These are phyloP conservation scores for Bellardia pandia DNA, from an alignment of 2,888 invertebrate species.

Conservation along the genomic window DNA sequence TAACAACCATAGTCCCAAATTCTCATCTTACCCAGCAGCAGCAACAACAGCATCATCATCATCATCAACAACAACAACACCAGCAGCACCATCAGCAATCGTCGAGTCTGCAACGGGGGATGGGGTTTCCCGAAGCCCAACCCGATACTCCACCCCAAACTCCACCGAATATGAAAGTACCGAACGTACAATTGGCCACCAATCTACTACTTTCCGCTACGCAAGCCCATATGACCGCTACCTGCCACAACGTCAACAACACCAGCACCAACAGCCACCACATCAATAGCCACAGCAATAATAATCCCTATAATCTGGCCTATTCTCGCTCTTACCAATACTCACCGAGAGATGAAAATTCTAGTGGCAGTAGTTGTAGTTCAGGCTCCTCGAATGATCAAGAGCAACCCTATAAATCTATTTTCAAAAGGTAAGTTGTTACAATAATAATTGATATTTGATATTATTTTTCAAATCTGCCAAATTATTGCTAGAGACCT, in stretches of 20 bases:
- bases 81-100: conserved; percentile 78
- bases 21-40: conserved; percentile 66
- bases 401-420: conserved; percentile 80
- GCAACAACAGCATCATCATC: conserved; percentile 71
- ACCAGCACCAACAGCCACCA: conserved; percentile 73
- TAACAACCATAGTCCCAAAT: conserved; percentile 74
- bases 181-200: conserved; percentile 88
- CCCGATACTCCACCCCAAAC: conserved; percentile 96
- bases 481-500: too few species aligned
- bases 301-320: conserved; percentile 69
- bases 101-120: conserved; percentile 83
- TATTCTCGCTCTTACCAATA: conserved; percentile 79
- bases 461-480: too few species aligned
- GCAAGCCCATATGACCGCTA: conserved; percentile 85
- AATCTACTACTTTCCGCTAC: conserved; percentile 88
- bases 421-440: conserved; percentile 91
- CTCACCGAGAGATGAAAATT: conserved; percentile 79
- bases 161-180: conserved; percentile 96
- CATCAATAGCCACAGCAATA: conserved; percentile 34
- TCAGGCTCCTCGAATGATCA: conserved; percentile 70
- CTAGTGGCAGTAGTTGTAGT: conserved; percentile 77
- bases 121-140: conserved; percentile 94
- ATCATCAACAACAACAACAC: conserved; percentile 75
- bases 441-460: too few species aligned
- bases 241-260: conserved; percentile 84